A percentile compares a stretch with the other conserved stretches of the same genome.
Evolutionary conservation across 2,888 invertebrate species (phyloP).

Genomic region (Apantesis nais): DNA sequence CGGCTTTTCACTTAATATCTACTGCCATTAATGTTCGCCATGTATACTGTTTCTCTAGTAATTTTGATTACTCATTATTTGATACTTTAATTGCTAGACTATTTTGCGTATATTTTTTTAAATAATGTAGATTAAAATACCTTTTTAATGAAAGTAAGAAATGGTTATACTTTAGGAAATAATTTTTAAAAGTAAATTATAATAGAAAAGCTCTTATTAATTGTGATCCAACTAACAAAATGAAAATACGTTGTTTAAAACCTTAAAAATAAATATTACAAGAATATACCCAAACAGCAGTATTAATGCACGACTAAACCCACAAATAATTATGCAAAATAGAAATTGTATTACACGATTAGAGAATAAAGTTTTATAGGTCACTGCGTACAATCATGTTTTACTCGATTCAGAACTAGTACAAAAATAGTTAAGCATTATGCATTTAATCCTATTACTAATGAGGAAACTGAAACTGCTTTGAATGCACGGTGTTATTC

Average conservation of each 20-base stretch:
- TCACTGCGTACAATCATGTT: background rate
- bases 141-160: background rate
- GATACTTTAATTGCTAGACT: too few relatives aligned
- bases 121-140: too few relatives aligned
- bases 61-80: background rate
- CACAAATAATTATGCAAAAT: too few relatives aligned
- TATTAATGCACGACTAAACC: too few relatives aligned
- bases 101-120: too few relatives aligned
- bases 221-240: background rate
- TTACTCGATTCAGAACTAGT: background rate
- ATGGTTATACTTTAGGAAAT: background rate
- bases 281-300: too few relatives aligned
- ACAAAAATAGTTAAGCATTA: background rate
- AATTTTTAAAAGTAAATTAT: background rate
- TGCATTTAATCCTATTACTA: background rate
- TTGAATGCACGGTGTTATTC: background rate
- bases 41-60: too few relatives aligned
- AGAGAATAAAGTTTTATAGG: background rate
- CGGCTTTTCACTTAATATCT: too few relatives aligned
- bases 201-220: background rate
- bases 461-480: background rate
- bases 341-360: background rate
- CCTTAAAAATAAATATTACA: too few relatives aligned
- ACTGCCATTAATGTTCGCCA: too few relatives aligned
- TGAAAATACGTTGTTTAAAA: background rate